Conservation (phyloP, 1,140 invertebrate species). For the Mycetomoellerius zeteki region DNA sequence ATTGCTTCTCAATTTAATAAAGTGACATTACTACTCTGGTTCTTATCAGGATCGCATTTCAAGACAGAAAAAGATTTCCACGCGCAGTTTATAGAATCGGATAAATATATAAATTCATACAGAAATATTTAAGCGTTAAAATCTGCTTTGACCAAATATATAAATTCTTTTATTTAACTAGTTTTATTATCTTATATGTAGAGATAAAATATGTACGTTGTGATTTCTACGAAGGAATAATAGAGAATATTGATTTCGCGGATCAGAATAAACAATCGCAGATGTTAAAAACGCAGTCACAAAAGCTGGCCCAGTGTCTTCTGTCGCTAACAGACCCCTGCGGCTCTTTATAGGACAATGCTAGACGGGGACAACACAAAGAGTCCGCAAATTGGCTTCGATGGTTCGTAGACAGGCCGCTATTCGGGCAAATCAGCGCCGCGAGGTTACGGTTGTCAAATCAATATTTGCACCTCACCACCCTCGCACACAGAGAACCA, state of each 20-base stretch:
- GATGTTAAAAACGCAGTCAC: constrained; percentile 15
- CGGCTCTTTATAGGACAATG: constrained; percentile 56
- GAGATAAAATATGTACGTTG: neutral
- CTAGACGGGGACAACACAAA: constrained; percentile 70
- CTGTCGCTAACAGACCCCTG: constrained; percentile 52
- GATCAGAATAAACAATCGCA: constrained; percentile 47
- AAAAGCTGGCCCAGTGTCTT: constrained; percentile 53
- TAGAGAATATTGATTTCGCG: neutral
- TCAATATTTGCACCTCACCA: constrained; percentile 80
- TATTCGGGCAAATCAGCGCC: constrained; percentile 74
- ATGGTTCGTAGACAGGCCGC: constrained; percentile 62
- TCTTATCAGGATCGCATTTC: no score
- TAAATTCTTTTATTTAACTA: no score
- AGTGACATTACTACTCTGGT: no score
- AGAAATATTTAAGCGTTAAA: no score
- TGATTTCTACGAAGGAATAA: constrained; percentile 1
- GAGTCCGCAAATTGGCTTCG: constrained; percentile 73
- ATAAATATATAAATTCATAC: no score
- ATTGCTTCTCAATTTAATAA: no score
- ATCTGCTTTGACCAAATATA: no score
- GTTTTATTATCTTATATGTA: neutral
- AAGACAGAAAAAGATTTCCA: no score
- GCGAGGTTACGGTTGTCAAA: constrained; percentile 76
- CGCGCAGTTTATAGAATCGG: no score
- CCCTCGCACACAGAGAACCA: constrained; percentile 49